Evolutionary conservation across 2,113 vertebrate genomes (phyloP).

Genomic region (Eurypyga helias): DNA sequence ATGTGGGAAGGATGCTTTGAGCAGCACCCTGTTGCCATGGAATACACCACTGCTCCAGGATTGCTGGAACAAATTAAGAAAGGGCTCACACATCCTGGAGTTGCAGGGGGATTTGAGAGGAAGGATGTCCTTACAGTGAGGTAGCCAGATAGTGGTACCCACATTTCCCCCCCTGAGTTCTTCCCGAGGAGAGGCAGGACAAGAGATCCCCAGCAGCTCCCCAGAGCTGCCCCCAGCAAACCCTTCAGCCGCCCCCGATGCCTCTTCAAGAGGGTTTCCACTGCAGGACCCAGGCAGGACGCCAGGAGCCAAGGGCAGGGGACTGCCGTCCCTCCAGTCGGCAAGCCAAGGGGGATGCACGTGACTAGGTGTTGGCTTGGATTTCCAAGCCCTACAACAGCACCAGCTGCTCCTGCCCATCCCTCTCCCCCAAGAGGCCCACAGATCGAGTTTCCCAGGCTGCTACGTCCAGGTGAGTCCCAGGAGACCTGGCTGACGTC

Average conservation of each 20-base stretch:
- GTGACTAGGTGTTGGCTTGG: slow-evolving; percentile 33
- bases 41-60: not conserved
- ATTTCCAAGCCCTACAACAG: slow-evolving; percentile 4
- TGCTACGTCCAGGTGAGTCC: not conserved
- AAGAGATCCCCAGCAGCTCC: not conserved
- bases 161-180: not conserved
- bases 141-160: not conserved
- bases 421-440: slow-evolving; percentile 31
- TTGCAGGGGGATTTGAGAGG: not conserved
- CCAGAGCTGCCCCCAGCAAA: not conserved
- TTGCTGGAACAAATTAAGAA: not conserved
- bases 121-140: not conserved
- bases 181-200: not conserved
- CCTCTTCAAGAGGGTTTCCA: not conserved
- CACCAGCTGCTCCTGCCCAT: slow-evolving; percentile 66
- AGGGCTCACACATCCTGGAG: not conserved
- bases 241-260: not conserved
- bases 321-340: not conserved
- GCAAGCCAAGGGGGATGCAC: not conserved
- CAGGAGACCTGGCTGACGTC: not conserved
- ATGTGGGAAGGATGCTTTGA: not conserved
- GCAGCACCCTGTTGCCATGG: not conserved
- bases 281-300: not conserved
- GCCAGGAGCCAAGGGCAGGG: not conserved
- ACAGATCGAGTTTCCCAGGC: slow-evolving; percentile 1